Evolutionary conservation across 30 jellyfish, hydroid and myxozoan genomes (phyloP).

Genomic region (Nemopilema nomurai): DNA sequence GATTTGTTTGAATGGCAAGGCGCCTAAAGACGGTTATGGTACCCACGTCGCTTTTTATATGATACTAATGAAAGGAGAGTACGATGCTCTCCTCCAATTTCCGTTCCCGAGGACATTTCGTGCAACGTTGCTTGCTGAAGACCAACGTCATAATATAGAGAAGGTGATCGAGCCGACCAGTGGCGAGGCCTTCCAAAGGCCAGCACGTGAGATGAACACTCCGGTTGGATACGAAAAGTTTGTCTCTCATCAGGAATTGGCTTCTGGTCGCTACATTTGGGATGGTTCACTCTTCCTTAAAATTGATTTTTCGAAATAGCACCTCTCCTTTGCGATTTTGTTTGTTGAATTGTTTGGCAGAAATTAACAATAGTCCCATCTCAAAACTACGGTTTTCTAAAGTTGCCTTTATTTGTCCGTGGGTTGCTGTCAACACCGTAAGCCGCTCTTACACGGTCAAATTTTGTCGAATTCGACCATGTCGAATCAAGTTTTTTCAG

Average conservation of each 20-base stretch:
- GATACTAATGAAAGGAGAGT: constrained; percentile 67
- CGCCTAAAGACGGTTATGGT: constrained; percentile 24
- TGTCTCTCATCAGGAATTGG: constrained; percentile 47
- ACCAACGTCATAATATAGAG: constrained; percentile 4
- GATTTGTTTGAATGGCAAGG: constrained; percentile 66
- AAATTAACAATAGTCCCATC: too few species aligned
- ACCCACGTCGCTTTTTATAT: constrained; percentile 66
- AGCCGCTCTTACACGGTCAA: too few species aligned
- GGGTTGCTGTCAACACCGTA: too few species aligned
- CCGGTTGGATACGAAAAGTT: constrained; percentile 29
- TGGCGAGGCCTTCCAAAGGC: constrained; percentile 24
- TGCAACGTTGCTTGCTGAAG: constrained; percentile 43
- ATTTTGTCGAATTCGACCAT: too few species aligned
- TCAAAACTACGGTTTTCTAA: too few species aligned
- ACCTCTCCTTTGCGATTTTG: not conserved
- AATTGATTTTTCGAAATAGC: constrained; percentile 28
- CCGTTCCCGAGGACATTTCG: constrained; percentile 72
- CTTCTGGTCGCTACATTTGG: constrained; percentile 28
- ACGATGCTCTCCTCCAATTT: constrained; percentile 57
- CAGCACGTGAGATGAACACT: constrained; percentile 29
- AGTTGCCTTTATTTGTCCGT: too few species aligned
- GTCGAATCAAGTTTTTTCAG: too few species aligned
- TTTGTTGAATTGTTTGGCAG: too few species aligned
- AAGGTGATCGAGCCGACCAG: constrained; percentile 39
- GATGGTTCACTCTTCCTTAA: constrained; percentile 51